Base-by-base conservation (phyloP, 2,113 vertebrate species). In the Perccottus glenii region DNA sequence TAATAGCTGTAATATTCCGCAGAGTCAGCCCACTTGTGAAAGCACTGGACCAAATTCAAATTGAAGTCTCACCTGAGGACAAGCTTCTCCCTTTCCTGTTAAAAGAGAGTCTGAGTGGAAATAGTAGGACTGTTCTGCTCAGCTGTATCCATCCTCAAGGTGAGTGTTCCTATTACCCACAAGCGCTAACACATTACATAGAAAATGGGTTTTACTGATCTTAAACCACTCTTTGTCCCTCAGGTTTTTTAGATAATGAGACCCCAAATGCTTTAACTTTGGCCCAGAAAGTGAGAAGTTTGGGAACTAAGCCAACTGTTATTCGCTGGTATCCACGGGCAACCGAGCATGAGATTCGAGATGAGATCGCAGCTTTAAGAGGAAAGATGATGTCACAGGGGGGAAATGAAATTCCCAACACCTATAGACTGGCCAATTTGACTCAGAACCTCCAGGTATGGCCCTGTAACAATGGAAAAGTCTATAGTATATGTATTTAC, bases 361-460 rank as follows among this genome's bases (percentile, higher is more conserved):
- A 78, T 16, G 36, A 62, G 47, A 92, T 95, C 16, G 59, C 19
- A 33, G 82, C 61, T 3, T 85, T 94, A 38, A 85, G 90, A 63
- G 66, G 0, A 1, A 56, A 19, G 38, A 90, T 95, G 62, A 87
- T 91, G 83, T 70, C 87, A 2, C 59, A 67, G 6, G 71, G 15
- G 3, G 75, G 56, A 0, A 72, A 84, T 59, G 88, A 86, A 3
- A 70, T 69, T 1, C 6, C 42, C 11, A 67, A 73, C 1, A 65
- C 88, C 61, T 71, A 60, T 9, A 86, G 48, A 74, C 78, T 96
- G 48, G 81, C 74, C 66, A 88, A 87, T 69, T 87, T 92, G 14
- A 88, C 92, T 49, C 43, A n/a, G 49, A 89, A 92, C 57, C 88
- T 96, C 64, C 91, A 93, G 94, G 95, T 94, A 11, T 81, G 32